A percentile compares a stretch with the other conserved stretches of the same genome.
Conservation (phyloP, 2,888 invertebrate species). For the Pilophorus perplexus region DNA sequence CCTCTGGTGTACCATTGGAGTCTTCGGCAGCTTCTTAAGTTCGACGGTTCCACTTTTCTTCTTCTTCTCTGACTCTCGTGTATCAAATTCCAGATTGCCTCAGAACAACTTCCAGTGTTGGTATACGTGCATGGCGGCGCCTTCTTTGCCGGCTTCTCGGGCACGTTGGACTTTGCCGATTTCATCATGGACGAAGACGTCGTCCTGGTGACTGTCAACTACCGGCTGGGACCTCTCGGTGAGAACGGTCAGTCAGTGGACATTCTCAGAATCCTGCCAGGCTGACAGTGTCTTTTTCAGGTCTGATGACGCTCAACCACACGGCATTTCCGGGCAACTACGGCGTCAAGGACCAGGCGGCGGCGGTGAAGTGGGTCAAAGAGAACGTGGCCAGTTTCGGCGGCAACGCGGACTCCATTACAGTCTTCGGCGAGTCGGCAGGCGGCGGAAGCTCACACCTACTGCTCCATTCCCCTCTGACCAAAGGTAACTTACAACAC, state of each 20-base stretch:
- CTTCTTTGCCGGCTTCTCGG: slow-evolving; percentile 26
- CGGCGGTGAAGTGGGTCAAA: slow-evolving; percentile 35
- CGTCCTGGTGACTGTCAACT: slow-evolving; percentile 34
- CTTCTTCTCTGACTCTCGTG: too few species aligned
- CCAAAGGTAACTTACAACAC: slow-evolving; percentile 7
- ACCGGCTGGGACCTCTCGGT: slow-evolving; percentile 33
- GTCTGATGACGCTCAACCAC: slow-evolving; percentile 33
- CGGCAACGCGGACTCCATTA: slow-evolving; percentile 33
- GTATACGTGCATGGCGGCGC: slow-evolving; percentile 43
- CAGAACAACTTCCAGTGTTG: slow-evolving; percentile 37
- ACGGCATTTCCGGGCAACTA: slow-evolving; percentile 31
- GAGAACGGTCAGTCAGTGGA: too few species aligned
- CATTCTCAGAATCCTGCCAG: too few species aligned
- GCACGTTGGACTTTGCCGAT: slow-evolving; percentile 2
- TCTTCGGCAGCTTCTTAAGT: too few species aligned
- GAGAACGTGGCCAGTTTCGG: slow-evolving; percentile 38
- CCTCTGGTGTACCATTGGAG: too few species aligned
- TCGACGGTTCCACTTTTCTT: too few species aligned
- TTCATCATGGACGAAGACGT: slow-evolving; percentile 44
- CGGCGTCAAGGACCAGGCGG: slow-evolving; percentile 38
- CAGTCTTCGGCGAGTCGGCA: slow-evolving; percentile 37
- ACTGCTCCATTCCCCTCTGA: slow-evolving; percentile 19
- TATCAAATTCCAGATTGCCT: background rate
- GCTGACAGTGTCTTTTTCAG: too few species aligned
- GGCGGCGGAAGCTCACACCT: slow-evolving; percentile 31